phyloP scores from a whole-genome alignment of 2,888 invertebrate species.

The Antitype chi region DNA sequence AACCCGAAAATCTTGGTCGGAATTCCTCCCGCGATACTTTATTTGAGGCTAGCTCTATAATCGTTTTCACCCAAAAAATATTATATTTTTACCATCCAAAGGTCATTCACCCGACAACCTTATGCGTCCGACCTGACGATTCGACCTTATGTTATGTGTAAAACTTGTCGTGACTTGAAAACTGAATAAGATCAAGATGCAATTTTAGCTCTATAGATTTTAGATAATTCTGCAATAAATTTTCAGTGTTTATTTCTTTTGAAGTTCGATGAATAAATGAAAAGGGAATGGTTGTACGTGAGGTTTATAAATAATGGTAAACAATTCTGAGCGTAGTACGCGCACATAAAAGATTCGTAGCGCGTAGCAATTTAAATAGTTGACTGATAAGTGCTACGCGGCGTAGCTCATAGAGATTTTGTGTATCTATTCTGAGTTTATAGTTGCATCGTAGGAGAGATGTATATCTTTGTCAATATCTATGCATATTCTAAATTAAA shows the following conservation, averaged over 20 bases:
- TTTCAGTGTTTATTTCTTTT: constrained; percentile 58
- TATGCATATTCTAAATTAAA: no score
- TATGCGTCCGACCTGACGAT: constrained; percentile 53
- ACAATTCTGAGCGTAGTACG: constrained; percentile 34
- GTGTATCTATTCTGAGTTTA: constrained; percentile 2
- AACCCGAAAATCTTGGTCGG: constrained; percentile 68
- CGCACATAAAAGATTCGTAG: constrained; percentile 59
- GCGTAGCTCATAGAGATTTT: constrained; percentile 43
- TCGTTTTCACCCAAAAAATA: constrained; percentile 45
- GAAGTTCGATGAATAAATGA: constrained; percentile 57
- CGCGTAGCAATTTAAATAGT: constrained; percentile 60
- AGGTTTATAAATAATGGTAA: constrained; percentile 51
- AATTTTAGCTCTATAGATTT: constrained; percentile 61
- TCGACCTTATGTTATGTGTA: constrained; percentile 58
- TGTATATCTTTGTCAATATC: neutral
- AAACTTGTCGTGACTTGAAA: constrained; percentile 64
- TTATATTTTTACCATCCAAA: constrained; percentile 33
- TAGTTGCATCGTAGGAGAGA: constrained; percentile 11
- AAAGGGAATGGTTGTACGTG: constrained; percentile 50
- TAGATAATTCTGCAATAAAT: constrained; percentile 58
- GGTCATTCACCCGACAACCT: constrained; percentile 51
- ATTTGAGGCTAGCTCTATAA: constrained; percentile 60
- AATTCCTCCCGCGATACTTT: constrained; percentile 67
- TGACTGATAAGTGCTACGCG: constrained; percentile 55
- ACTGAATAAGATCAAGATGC: constrained; percentile 57